phyloP scores from a whole-genome alignment of 92 coral and sea anemone genomes.

The Ricordea florida region DNA sequence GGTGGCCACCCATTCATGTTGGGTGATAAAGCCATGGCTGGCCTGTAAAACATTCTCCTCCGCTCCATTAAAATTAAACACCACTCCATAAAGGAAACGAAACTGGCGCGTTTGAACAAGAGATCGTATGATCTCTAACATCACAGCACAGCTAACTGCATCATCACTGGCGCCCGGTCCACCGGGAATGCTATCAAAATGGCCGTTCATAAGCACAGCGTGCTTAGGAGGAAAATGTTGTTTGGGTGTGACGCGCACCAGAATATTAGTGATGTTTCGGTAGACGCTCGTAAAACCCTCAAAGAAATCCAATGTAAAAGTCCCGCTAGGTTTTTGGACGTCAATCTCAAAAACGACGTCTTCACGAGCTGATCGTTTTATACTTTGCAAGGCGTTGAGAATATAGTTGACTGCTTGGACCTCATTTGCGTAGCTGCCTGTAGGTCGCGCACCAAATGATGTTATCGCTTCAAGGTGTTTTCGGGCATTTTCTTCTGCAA shows the following conservation, averaged over 20 bases:
- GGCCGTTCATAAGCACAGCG: conserved; percentile 83
- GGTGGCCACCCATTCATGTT: conserved; percentile 86
- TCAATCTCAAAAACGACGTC: conserved; percentile 82
- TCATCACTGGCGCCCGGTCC: conserved; percentile 96
- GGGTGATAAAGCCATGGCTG: conserved; percentile 97
- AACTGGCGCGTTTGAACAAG: conserved; percentile 59
- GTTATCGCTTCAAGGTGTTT: conserved; percentile 76
- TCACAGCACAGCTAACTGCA: conserved; percentile 94
- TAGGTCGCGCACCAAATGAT: conserved; percentile 85
- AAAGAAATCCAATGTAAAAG: conserved; percentile 69
- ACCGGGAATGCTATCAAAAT: conserved; percentile 87
- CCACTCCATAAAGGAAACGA: conserved; percentile 65
- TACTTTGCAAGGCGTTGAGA: conserved; percentile 51
- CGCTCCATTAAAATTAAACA: conserved; percentile 96
- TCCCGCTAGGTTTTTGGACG: conserved; percentile 84
- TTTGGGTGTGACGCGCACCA: conserved; percentile 76
- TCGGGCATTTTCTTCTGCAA: conserved; percentile 92
- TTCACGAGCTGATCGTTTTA: conserved; percentile 60
- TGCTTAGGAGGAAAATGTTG: conserved; percentile 69
- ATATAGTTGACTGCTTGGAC: conserved; percentile 86
- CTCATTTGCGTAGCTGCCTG: conserved; percentile 97
- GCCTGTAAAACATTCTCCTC: conserved; percentile 96
- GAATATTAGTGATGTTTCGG: conserved; percentile 83
- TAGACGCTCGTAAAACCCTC: conserved; percentile 82
- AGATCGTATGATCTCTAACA: conserved; percentile 90